phyloP scores from a whole-genome alignment of 2,888 invertebrate species.

The Ochropleura plecta region DNA sequence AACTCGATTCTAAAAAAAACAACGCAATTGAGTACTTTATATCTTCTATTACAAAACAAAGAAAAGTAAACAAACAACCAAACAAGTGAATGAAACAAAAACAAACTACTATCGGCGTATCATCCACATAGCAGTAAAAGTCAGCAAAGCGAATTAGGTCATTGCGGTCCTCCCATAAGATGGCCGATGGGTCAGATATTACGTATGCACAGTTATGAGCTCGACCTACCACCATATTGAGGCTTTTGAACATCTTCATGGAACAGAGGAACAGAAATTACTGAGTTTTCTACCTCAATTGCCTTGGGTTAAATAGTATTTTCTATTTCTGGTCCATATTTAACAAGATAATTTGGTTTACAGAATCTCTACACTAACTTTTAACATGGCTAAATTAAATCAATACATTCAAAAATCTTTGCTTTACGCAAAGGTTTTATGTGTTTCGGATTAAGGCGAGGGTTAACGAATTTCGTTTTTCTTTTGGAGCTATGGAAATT shows the following conservation, averaged over 20 bases:
- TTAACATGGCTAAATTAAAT: too few relatives aligned
- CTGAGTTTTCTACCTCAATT: not conserved
- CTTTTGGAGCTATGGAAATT: too few relatives aligned
- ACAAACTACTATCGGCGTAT: conserved; percentile 33
- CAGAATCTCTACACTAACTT: not conserved
- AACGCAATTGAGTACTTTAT: not conserved
- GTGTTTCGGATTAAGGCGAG: too few relatives aligned
- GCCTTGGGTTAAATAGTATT: not conserved
- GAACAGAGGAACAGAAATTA: conserved; percentile 1
- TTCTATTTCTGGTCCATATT: not conserved
- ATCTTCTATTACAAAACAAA: conserved; percentile 12
- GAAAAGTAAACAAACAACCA: conserved; percentile 28
- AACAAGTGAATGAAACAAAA: conserved; percentile 28
- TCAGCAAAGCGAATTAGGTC: conserved; percentile 59
- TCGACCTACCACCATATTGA: conserved; percentile 3
- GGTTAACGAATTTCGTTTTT: too few relatives aligned
- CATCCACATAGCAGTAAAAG: conserved; percentile 43
- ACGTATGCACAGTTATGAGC: conserved; percentile 52
- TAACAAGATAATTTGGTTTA: not conserved
- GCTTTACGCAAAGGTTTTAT: too few relatives aligned
- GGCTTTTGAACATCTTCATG: not conserved
- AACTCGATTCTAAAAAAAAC: not conserved
- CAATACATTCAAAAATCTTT: too few relatives aligned
- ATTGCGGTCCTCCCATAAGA: conserved; percentile 21
- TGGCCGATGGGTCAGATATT: conserved; percentile 47